Conservation (phyloP, 2,113 vertebrate species). For the Oryzias curvinotus region DNA sequence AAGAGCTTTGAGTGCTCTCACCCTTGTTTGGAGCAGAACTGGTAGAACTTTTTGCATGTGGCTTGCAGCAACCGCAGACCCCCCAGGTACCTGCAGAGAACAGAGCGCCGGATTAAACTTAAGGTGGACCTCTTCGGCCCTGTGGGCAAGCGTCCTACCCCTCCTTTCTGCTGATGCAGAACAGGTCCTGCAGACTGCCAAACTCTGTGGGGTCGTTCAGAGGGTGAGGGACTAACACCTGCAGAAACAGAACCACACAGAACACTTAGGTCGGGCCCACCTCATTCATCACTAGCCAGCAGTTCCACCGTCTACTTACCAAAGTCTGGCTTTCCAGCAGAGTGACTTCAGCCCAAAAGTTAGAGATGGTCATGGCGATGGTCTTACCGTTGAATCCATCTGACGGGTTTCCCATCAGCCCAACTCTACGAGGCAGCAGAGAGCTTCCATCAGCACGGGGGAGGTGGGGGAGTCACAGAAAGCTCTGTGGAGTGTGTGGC, state of each 20-base stretch:
- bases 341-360: slow-evolving; percentile 85
- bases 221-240: slow-evolving; percentile 82
- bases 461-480: neutral
- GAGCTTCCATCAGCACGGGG: neutral
- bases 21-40: slow-evolving; percentile 84
- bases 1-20: slow-evolving; percentile 43
- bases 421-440: slow-evolving; percentile 68
- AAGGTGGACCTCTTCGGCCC: neutral
- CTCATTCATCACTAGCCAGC: rapidly evolving
- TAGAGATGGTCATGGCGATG: slow-evolving; percentile 82
- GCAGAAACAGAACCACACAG: neutral
- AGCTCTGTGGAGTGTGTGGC: neutral
- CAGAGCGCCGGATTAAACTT: neutral
- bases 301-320: slow-evolving; percentile 52
- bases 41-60: slow-evolving; percentile 85
- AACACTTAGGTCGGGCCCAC: neutral
- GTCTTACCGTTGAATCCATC: slow-evolving; percentile 85
- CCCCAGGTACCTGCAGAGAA: slow-evolving; percentile 76
- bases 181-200: slow-evolving; percentile 82
- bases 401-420: slow-evolving; percentile 84
- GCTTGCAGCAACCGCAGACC: slow-evolving; percentile 83
- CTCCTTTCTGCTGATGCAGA: slow-evolving; percentile 84
- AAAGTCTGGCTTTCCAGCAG: slow-evolving; percentile 79
- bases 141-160: slow-evolving; percentile 66
- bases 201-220: slow-evolving; percentile 85